Percentiles rank a stretch among this genome's conserved stretches.
These are phyloP conservation scores for Drosophila sucinea DNA, from an alignment of 1,140 invertebrate species.

Conservation along the genomic window DNA sequence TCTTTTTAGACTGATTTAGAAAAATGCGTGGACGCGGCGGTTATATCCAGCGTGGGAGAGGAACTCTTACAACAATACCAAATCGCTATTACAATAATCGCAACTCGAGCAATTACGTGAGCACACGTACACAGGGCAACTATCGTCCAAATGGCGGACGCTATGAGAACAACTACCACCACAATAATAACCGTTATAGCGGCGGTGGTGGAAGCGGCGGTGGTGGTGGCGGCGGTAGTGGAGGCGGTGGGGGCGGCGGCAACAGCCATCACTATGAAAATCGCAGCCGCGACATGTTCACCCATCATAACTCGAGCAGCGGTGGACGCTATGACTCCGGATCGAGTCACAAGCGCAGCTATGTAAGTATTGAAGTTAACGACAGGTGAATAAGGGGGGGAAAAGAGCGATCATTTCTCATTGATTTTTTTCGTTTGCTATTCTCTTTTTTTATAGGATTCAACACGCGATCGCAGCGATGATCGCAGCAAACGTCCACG, in stretches of 20 bases:
- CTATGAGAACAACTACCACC: constrained; percentile 69
- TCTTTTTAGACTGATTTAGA: constrained; percentile 8
- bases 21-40: constrained; percentile 76
- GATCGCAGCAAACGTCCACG: constrained; percentile 73
- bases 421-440: constrained; percentile 12
- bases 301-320: constrained; percentile 66
- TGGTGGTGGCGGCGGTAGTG: constrained; percentile 19
- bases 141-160: constrained; percentile 67
- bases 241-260: constrained; percentile 32
- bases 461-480: constrained; percentile 71
- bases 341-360: constrained; percentile 70
- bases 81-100: constrained; percentile 75
- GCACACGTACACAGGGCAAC: constrained; percentile 70
- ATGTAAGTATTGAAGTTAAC: constrained; percentile 50
- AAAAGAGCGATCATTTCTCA: constrained; percentile 22
- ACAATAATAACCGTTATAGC: constrained; percentile 59
- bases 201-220: constrained; percentile 36
- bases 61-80: constrained; percentile 43
- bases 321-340: constrained; percentile 68
- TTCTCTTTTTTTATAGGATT: constrained; percentile 47
- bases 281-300: constrained; percentile 68
- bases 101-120: constrained; percentile 74
- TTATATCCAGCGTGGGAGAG: constrained; percentile 70
- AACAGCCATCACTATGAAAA: constrained; percentile 70
- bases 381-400: not conserved